Conservation (phyloP, 2,797 vertebrate genomes). For the Propithecus perrieri region DNA sequence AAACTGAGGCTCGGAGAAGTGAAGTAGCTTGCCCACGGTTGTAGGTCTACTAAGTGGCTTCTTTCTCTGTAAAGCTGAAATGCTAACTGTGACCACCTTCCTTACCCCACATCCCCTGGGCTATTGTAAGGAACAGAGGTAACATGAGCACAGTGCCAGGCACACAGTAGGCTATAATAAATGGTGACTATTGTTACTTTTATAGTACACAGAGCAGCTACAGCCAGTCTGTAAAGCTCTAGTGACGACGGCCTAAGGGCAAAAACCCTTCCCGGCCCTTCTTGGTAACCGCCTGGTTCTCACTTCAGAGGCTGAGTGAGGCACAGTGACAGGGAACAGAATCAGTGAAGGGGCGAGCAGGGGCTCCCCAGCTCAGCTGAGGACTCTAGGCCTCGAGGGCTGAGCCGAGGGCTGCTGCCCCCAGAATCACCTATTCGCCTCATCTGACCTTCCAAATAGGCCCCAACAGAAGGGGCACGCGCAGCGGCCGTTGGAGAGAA, state of each 20-base stretch:
- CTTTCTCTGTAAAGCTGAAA: neutral
- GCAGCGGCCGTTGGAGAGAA: neutral
- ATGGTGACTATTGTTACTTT: neutral
- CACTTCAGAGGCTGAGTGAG: neutral
- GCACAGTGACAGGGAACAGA: neutral
- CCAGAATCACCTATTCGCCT: neutral
- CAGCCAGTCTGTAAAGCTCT: neutral
- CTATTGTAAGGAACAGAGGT: neutral
- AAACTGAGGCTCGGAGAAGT: constrained; percentile 7
- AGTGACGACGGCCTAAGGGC: neutral
- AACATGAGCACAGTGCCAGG: neutral
- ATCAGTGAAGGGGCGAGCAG: neutral
- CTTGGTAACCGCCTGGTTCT: neutral
- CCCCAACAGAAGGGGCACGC: constrained; percentile 7
- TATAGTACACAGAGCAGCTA: neutral
- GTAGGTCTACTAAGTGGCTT: neutral
- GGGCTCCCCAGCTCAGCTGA: neutral
- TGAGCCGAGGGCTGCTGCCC: neutral
- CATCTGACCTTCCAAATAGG: constrained; percentile 28
- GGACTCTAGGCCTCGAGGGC: neutral
- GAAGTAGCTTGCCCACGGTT: neutral
- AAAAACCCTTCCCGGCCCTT: neutral
- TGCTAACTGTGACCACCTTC: neutral
- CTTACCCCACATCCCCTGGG: neutral
- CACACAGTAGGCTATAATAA: neutral